Base-by-base conservation (phyloP, 2,797 vertebrate genomes). In the Hybognathus amarus region DNA sequence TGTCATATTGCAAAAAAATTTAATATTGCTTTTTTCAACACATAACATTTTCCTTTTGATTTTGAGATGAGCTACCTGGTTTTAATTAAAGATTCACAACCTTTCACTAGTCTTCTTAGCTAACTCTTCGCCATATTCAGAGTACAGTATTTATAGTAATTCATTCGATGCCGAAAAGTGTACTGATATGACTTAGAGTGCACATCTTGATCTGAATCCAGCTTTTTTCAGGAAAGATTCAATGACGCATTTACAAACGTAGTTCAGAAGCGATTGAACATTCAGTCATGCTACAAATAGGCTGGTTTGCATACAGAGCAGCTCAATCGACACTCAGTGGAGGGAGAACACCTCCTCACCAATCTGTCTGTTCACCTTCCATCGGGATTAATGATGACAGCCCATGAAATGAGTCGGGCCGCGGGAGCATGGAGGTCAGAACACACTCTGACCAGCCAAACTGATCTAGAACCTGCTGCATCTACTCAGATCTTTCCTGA, bases 361-460 rank as follows among this genome's bases (percentile, higher is more conserved):
- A 30, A 69, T 56, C 45, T 68, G 64, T 77, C 68, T 27, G 77
- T 73, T 77, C 73, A 78, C 59, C 73, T 80, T 87, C 74, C 70
- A 22, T 68, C 63, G 13, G 38, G 73, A 84, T 84, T 84, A 78
- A 82, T 82, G 79, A 84, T 79, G 85, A 84, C 82, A 82, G 82
- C 52, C 68, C 45, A 79, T 85, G 85, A 82, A 81, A 82, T 81
- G 56, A 81, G 79, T 74, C 50, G 15, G 78, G 79, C 79, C 79
- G 73, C 67, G 64, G 56, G 77, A 80, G 71, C 15, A 69, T 63
- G 30, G 47, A 86, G 77, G 85, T 74, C 77, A 80, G n/a, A 33
- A 63, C 42, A 45, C 12, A 45, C 12, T 47, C 45, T 17, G 77
- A 66, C 17, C 80, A 54, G 52, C 42, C 75, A n/a, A 50, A 27